Base-by-base conservation (phyloP, 2,888 invertebrate genomes). In the Hypsopygia costalis region DNA sequence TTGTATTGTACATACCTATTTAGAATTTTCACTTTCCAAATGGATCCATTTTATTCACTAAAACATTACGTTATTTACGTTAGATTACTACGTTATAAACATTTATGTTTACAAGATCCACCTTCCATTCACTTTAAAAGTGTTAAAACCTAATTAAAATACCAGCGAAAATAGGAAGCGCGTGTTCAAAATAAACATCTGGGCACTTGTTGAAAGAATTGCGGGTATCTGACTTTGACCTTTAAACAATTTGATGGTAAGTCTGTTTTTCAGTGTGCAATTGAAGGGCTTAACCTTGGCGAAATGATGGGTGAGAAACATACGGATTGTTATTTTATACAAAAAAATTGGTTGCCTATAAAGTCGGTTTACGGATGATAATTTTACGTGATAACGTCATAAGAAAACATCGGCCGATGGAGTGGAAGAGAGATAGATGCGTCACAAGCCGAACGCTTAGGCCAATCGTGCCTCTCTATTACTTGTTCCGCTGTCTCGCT, bases 241-340 rank as follows among this genome's bases (percentile, higher is more conserved):
- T 31, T 36, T 42, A 44, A n/a, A 11, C 5, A 8, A 11, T 28
- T 7, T 5, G 9, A 1, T 6, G 29, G 41, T 49, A 11, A 41
- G 46, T 22, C 27, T 36, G 6, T 45, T 48, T 45, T 29, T 6
- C 28, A 30, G 29, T 42, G 43, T 34, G 11, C 9, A 4, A 7
- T 6, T 20, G 10, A 46, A 49, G 49, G 49, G 47, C 41, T 44
- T 40, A 32, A 38, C 51, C 49, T 52, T 52, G 47, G 37, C 29
- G 20, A 36, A 40, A 29, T 40, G 29, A 40, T 42, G 33, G 36
- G 11, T 6, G 6, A 39, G 44, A 32, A 48, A 46, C 35, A 44
- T 12, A 49, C 39, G 42, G 28, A n/a, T 1, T 11, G 9, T 3
- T 33, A 12, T 36, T 16, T 28, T 21, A 8, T 31, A 8, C 31